These are phyloP conservation scores for Drosophila albomicans DNA, from an alignment of 1,140 invertebrate genomes.

Conservation along the genomic window DNA sequence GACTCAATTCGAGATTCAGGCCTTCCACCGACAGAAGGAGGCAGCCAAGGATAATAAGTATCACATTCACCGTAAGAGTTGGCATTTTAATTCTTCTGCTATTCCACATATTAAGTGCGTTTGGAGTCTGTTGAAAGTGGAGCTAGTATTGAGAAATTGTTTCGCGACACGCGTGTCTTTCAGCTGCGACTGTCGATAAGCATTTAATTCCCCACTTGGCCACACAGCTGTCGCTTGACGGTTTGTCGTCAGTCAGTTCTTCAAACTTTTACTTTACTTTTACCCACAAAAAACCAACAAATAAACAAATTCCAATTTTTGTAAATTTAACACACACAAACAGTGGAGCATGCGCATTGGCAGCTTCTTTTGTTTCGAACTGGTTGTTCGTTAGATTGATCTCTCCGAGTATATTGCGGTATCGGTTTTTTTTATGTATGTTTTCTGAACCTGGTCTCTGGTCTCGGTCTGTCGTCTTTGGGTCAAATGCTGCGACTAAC, in stretches of 20 bases:
- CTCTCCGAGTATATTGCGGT: constrained; percentile 60
- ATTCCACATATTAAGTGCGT: constrained; percentile 39
- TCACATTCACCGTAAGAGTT: constrained; percentile 10
- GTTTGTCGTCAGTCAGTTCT: constrained; percentile 27
- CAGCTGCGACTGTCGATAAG: constrained; percentile 64
- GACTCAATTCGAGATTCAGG: constrained; percentile 1
- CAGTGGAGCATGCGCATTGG: background rate
- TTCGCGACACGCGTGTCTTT: constrained; percentile 58
- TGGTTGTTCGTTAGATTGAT: constrained; percentile 65
- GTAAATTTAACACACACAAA: constrained; percentile 51
- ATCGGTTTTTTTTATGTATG: constrained; percentile 4
- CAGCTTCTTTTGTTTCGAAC: constrained; percentile 75
- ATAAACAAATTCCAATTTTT: constrained; percentile 68
- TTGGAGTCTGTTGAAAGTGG: constrained; percentile 18
- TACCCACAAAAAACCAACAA: constrained; percentile 46
- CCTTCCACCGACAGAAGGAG: constrained; percentile 39
- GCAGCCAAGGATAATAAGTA: constrained; percentile 40
- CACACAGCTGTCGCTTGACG: constrained; percentile 27
- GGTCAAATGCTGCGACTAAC: constrained; percentile 52
- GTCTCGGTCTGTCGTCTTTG: constrained; percentile 43
- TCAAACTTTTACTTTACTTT: constrained; percentile 62
- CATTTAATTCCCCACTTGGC: constrained; percentile 66
- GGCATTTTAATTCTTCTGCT: constrained; percentile 20
- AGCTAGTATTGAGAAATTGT: constrained; percentile 19
- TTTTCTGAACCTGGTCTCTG: constrained; percentile 3